Evolutionary conservation across 2,113 vertebrate genomes (phyloP).

Genomic region (Nannospalax galili): DNA sequence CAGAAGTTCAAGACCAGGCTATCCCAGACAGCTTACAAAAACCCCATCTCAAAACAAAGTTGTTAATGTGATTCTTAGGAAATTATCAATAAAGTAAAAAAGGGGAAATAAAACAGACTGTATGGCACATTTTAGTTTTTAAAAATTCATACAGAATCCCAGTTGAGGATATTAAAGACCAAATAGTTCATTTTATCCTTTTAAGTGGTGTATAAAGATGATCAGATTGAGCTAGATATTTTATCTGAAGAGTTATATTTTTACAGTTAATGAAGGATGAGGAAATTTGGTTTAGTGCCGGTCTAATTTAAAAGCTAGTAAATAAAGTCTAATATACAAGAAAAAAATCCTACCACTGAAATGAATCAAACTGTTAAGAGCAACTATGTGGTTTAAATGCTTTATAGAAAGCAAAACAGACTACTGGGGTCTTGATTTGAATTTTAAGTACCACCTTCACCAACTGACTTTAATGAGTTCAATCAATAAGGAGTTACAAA

Average conservation of each 20-base stretch:
- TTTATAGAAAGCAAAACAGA: not conserved
- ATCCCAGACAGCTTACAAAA: not conserved
- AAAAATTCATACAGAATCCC: not conserved
- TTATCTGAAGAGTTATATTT: not conserved
- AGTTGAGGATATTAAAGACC: not conserved
- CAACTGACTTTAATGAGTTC: not conserved
- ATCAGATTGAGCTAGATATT: conserved; percentile 18
- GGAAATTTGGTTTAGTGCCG: not conserved
- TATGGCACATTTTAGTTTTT: not conserved
- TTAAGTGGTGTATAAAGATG: not conserved
- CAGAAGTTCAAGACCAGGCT: not conserved
- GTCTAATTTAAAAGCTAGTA: not conserved
- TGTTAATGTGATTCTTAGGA: conserved; percentile 10
- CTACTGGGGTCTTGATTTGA: not conserved
- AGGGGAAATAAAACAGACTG: not conserved
- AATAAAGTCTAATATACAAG: not conserved
- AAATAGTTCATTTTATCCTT: conserved; percentile 37
- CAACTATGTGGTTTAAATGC: not conserved
- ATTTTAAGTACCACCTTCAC: conserved; percentile 2
- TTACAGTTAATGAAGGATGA: conserved; percentile 2
- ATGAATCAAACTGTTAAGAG: not conserved
- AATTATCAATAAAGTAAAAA: not conserved
- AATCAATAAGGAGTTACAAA: not conserved
- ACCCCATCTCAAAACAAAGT: not conserved
- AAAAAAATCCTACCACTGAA: not conserved